phyloP scores from a whole-genome alignment of 2,113 vertebrate species.

The Propithecus coquereli region DNA sequence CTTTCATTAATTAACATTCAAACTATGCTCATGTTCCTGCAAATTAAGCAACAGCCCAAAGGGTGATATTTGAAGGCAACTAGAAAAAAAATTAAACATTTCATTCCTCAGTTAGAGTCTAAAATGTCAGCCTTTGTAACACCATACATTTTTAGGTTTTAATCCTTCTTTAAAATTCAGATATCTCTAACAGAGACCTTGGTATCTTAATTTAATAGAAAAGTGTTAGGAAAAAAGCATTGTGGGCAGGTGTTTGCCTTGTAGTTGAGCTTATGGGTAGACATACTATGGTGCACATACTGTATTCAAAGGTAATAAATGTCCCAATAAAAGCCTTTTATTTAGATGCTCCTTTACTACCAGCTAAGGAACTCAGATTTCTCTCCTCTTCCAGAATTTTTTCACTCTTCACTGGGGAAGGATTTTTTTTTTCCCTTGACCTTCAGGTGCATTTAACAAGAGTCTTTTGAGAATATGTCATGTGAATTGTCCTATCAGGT shows the following conservation, averaged over 20 bases:
- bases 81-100: neutral
- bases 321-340: neutral
- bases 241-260: neutral
- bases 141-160: neutral
- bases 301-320: neutral
- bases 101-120: neutral
- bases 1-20: conserved; percentile 52
- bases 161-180: neutral
- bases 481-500: neutral
- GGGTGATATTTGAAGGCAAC: conserved; percentile 54
- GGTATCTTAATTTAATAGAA: neutral
- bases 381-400: neutral
- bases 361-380: neutral
- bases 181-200: neutral
- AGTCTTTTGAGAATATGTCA: neutral
- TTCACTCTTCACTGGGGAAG: neutral
- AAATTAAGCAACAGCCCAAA: conserved; percentile 57
- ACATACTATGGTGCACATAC: neutral
- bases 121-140: conserved; percentile 39
- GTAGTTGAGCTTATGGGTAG: neutral
- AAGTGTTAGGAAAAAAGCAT: neutral
- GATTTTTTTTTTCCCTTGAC: neutral
- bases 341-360: conserved; percentile 5
- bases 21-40: conserved; percentile 20
- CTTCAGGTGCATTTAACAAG: neutral